phyloP scores from a whole-genome alignment of 1,140 invertebrate genomes.

The Cyrtorhinus lividipennis region DNA sequence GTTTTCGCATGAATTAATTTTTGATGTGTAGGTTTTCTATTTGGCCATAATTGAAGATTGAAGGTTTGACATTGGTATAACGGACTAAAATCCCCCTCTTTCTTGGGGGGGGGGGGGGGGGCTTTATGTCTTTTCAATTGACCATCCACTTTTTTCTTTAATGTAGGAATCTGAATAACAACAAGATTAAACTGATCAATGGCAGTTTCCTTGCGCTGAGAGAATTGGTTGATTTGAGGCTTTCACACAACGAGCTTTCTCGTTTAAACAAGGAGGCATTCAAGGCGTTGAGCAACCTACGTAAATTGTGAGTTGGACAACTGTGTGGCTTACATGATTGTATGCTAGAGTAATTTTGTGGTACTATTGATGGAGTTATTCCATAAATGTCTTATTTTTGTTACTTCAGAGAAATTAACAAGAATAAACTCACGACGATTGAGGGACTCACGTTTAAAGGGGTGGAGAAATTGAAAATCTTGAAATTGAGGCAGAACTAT shows the following conservation, averaged over 20 bases:
- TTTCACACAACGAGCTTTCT: slow-evolving; percentile 64
- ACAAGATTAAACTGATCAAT: slow-evolving; percentile 29
- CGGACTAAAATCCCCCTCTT: no score
- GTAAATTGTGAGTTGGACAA: slow-evolving; percentile 54
- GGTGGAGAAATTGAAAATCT: slow-evolving; percentile 48
- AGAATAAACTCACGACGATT: slow-evolving; percentile 60
- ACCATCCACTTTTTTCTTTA: slow-evolving; percentile 16
- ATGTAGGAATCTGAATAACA: slow-evolving; percentile 53
- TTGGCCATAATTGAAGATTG: no score
- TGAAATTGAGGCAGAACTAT: slow-evolving; percentile 65
- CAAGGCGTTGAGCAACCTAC: slow-evolving; percentile 46
- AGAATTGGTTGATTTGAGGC: slow-evolving; percentile 52
- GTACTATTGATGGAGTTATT: no score
- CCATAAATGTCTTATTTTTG: no score
- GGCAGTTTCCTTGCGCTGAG: slow-evolving; percentile 49
- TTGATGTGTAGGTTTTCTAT: no score
- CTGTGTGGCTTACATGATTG: no score
- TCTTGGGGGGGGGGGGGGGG: no score
- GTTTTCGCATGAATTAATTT: no score
- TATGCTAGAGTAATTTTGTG: no score
- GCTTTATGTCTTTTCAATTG: not conserved
- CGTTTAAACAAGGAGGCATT: slow-evolving; percentile 57
- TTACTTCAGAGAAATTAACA: slow-evolving; percentile 56
- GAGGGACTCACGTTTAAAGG: slow-evolving; percentile 65
- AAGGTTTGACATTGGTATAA: no score